These are phyloP conservation scores for Ditula angustiorana DNA, from an alignment of 2,888 invertebrate species.

Conservation along the genomic window DNA sequence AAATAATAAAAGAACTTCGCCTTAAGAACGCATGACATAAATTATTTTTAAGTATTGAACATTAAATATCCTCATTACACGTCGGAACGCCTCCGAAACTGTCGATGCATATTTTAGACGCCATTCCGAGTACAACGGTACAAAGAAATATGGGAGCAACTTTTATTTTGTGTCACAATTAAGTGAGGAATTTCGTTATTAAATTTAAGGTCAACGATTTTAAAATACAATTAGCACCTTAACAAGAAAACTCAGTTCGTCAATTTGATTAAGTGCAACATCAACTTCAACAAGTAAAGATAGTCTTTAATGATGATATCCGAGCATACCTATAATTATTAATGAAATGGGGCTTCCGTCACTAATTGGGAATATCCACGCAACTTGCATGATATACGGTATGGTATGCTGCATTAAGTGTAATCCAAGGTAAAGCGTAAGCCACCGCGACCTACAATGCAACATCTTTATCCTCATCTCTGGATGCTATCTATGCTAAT, in stretches of 20 bases:
- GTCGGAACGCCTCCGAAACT: slow-evolving; percentile 73
- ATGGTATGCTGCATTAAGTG: slow-evolving; percentile 23
- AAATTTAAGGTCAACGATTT: slow-evolving; percentile 12
- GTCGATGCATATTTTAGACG: slow-evolving; percentile 76
- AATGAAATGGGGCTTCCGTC: background rate
- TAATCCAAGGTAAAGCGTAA: slow-evolving; percentile 24
- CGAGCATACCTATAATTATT: background rate
- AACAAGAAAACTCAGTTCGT: background rate
- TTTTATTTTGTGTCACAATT: slow-evolving; percentile 37
- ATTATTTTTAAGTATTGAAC: slow-evolving; percentile 67
- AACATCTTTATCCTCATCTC: slow-evolving; percentile 51
- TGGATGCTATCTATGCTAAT: slow-evolving; percentile 74
- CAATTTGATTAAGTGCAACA: background rate
- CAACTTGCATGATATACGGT: background rate
- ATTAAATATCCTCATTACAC: slow-evolving; percentile 76
- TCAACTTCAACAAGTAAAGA: too few relatives aligned
- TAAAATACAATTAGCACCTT: background rate
- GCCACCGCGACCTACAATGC: slow-evolving; percentile 25
- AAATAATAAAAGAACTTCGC: slow-evolving; percentile 35
- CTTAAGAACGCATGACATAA: slow-evolving; percentile 59
- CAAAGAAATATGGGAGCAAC: slow-evolving; percentile 38
- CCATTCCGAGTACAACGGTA: slow-evolving; percentile 63
- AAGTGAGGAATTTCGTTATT: slow-evolving; percentile 32
- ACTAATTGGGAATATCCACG: slow-evolving; percentile 14
- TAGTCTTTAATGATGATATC: background rate